Percentiles rank a stretch among this genome's conserved stretches.
These are phyloP conservation scores for Lasioglossum marginatum DNA, from an alignment of 2,888 invertebrate species.

Conservation along the genomic window DNA sequence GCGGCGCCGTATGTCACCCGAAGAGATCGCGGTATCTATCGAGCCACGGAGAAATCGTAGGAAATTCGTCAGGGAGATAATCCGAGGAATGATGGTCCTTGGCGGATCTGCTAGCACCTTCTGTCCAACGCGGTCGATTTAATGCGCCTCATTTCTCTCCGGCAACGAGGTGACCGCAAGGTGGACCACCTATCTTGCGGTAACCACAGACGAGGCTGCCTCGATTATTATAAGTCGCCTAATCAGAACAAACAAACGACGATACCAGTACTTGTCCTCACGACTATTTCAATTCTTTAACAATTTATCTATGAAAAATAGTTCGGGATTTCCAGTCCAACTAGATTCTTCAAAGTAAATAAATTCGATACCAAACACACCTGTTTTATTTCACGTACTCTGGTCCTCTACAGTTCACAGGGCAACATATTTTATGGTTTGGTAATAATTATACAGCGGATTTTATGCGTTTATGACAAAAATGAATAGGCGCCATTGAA, in stretches of 20 bases:
- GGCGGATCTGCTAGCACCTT: constrained; percentile 74
- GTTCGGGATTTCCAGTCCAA: too few relatives aligned
- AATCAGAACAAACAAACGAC: not conserved
- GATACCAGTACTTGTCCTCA: too few relatives aligned
- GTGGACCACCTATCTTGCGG: constrained; percentile 27
- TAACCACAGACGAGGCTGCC: not conserved
- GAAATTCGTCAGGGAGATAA: constrained; percentile 69
- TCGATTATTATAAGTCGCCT: not conserved
- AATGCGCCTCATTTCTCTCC: constrained; percentile 74
- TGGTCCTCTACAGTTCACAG: too few relatives aligned
- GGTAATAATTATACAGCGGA: too few relatives aligned
- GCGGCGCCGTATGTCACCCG: constrained; percentile 56
- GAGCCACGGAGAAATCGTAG: constrained; percentile 53
- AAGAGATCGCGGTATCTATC: constrained; percentile 53
- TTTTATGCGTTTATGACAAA: too few relatives aligned
- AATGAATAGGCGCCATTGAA: too few relatives aligned
- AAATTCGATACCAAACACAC: too few relatives aligned
- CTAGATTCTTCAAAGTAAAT: not conserved
- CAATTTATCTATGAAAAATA: too few relatives aligned
- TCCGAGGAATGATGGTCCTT: constrained; percentile 68
- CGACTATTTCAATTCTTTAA: too few relatives aligned
- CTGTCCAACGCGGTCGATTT: constrained; percentile 78
- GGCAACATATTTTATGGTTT: too few relatives aligned
- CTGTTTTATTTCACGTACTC: too few relatives aligned
- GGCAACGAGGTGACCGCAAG: constrained; percentile 43